Evolutionary conservation across 2,797 vertebrate species (phyloP), one percentile per base, ranked within the genome.

Genomic region (Harpia harpyja): DNA sequence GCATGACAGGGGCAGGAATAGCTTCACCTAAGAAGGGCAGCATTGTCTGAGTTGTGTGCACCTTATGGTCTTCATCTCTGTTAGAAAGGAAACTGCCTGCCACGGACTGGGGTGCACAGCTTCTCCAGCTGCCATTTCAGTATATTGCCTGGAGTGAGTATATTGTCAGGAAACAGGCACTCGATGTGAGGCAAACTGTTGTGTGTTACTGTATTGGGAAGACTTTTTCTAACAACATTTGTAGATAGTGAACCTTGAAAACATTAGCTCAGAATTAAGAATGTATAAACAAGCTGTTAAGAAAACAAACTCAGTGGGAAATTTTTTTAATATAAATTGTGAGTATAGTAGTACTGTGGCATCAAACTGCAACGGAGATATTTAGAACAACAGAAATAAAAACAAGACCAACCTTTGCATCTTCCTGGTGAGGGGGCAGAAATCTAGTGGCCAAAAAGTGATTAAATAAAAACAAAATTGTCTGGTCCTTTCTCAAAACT

Each of bases 11-110:
- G 51, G 41, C 51, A 56, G 39, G 56, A 67, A 22, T 14, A 23
- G 20, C 28, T 57, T 85, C 70, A 39, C 10, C 30, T 33, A 10
- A 28, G 5, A 27, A 30, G 25, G 7, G 25, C 37, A 57, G 21
- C 9, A 6, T 5, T 49, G 15, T 51, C 51, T 0, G 1, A 32
- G 24, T 17, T 69, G 44, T 30, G 33, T 56, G 49, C 1, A 1
- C 41, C 28, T 68, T 68, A 20, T 1, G 2, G 64, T 74, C 30
- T 51, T 74, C 28, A 10, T 10, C 67, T 65, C 32, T 63, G 4
- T 37, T 33, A 7, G 44, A 60, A 77, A 56, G 68, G 30, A 84
- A 60, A 27, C 32, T 56, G 43, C 13, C 6, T 67, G 46, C 22
- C 15, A 0, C 0, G 1, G n/a, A 8, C 44, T 30, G n/a, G n/a